A percentile compares a stretch with the other conserved stretches of the same genome.
phyloP scores from a whole-genome alignment of 2,797 vertebrate species.

The Columba guinea region DNA sequence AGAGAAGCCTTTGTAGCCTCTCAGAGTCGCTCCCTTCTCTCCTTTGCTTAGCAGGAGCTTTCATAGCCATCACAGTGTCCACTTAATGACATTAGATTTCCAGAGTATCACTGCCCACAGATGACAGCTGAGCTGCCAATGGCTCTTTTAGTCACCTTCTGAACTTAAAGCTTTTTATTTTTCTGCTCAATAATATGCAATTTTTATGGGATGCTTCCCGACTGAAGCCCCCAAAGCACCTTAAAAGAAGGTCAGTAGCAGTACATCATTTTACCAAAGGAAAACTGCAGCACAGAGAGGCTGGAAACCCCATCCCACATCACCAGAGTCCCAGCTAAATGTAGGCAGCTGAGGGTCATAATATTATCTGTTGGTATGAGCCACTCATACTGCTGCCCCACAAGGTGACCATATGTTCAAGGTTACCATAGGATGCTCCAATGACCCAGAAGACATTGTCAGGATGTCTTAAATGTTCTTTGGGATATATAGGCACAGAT shows the following conservation, averaged over 20 bases:
- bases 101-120: neutral
- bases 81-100: neutral
- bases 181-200: neutral
- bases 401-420: neutral
- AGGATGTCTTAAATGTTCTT: neutral
- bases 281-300: neutral
- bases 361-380: neutral
- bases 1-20: neutral
- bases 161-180: neutral
- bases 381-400: neutral
- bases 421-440: neutral
- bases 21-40: accelerated
- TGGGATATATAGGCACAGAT: neutral
- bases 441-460: neutral
- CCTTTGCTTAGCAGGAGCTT: neutral
- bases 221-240: neutral
- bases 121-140: neutral
- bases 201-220: neutral
- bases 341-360: neutral
- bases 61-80: neutral
- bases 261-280: neutral
- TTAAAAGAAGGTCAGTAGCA: neutral
- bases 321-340: neutral
- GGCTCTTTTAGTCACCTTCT: neutral
- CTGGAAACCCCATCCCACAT: neutral